These are phyloP conservation scores for Galaxias olidus DNA, from an alignment of 2,797 vertebrate species.

Conservation along the genomic window DNA sequence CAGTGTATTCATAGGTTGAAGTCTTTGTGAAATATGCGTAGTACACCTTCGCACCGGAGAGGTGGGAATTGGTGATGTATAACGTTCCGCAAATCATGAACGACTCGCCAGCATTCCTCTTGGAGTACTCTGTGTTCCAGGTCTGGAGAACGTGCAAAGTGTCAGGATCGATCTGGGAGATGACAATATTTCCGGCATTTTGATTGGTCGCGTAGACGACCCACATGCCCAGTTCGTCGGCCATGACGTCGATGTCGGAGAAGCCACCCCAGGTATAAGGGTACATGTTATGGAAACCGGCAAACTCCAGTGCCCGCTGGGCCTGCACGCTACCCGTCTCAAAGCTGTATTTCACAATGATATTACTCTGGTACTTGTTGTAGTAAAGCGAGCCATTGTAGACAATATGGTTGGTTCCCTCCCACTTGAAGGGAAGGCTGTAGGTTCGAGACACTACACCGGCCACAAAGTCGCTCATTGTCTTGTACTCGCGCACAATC, in stretches of 20 bases:
- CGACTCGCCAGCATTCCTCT: constrained; percentile 94
- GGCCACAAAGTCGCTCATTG: constrained; percentile 87
- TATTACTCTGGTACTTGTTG: constrained; percentile 99
- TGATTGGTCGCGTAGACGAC: constrained; percentile 97
- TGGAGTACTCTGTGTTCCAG: constrained; percentile 96
- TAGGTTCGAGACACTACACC: constrained; percentile 94
- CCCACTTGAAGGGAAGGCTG: constrained; percentile 97
- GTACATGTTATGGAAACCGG: constrained; percentile 97
- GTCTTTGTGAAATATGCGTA: constrained; percentile 96
- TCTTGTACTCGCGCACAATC: constrained; percentile 95
- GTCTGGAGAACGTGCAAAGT: constrained; percentile 91
- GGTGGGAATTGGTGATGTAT: constrained; percentile 95
- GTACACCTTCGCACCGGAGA: constrained; percentile 97
- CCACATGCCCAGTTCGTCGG: constrained; percentile 96
- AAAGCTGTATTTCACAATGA: constrained; percentile 97
- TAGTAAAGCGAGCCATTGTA: constrained; percentile 98
- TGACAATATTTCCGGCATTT: constrained; percentile 96
- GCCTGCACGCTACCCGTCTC: constrained; percentile 87
- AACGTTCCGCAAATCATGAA: constrained; percentile 99
- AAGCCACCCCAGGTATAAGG: constrained; percentile 97
- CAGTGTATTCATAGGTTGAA: constrained; percentile 93
- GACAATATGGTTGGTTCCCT: constrained; percentile 96
- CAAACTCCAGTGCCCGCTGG: constrained; percentile 91
- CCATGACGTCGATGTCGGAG: constrained; percentile 97
- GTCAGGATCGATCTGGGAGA: constrained; percentile 90